Percentiles rank a stretch among this genome's conserved stretches.
Evolutionary conservation across 2,797 vertebrate species (phyloP).

Genomic region (Pseudochaenichthys georgianus): DNA sequence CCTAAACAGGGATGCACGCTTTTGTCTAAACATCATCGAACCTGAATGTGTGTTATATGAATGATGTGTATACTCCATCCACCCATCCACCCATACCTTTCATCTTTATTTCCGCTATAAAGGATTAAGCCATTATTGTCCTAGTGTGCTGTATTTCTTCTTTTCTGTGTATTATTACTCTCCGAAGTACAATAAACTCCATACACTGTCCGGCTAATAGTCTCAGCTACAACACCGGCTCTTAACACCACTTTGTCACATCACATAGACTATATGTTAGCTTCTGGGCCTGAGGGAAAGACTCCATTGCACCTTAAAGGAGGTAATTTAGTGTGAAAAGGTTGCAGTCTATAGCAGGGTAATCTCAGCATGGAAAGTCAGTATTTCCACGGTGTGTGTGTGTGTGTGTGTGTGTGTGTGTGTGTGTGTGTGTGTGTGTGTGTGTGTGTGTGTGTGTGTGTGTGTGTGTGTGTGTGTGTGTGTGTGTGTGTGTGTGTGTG

Average conservation of each 20-base stretch:
- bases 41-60: slow-evolving; percentile 10
- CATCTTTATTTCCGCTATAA: background rate
- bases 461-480: too few relatives aligned
- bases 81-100: background rate
- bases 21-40: slow-evolving; percentile 25
- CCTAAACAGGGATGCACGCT: slow-evolving; percentile 35
- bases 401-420: slow-evolving; percentile 1
- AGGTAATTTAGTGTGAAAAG: slow-evolving; percentile 67
- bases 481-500: too few relatives aligned
- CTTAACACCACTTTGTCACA: slow-evolving; percentile 56
- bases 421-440: too few relatives aligned
- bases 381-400: slow-evolving; percentile 27
- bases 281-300: slow-evolving; percentile 36
- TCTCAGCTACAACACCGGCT: slow-evolving; percentile 25
- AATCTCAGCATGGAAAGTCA: slow-evolving; percentile 39
- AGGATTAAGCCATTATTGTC: slow-evolving; percentile 16
- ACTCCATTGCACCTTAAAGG: slow-evolving; percentile 47
- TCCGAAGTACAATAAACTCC: slow-evolving; percentile 36
- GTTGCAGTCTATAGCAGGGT: slow-evolving; percentile 42
- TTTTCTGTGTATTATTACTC: slow-evolving; percentile 15
- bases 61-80: background rate
- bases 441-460: too few relatives aligned
- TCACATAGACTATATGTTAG: slow-evolving; percentile 24
- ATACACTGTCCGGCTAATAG: slow-evolving; percentile 40
- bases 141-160: background rate